These are phyloP conservation scores for Brachypteracias leptosomus DNA, from an alignment of 2,113 vertebrate species.

Conservation along the genomic window DNA sequence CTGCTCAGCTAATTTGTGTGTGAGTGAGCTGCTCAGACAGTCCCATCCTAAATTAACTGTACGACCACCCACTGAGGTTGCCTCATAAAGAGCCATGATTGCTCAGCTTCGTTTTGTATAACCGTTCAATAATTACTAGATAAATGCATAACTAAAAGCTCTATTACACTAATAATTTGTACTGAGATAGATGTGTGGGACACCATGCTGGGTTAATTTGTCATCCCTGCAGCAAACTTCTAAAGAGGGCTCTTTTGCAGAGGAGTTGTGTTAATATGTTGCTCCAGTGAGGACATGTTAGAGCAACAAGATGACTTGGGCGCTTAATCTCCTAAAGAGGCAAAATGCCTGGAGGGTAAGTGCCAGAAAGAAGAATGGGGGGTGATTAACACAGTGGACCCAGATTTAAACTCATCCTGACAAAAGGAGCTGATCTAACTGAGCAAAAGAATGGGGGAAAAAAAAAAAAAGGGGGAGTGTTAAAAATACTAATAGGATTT, in stretches of 20 bases:
- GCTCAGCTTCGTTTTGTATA: constrained; percentile 74
- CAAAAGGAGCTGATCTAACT: constrained; percentile 56
- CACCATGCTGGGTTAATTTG: constrained; percentile 81
- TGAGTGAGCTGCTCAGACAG: constrained; percentile 74
- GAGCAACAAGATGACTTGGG: constrained; percentile 65
- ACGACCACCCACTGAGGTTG: constrained; percentile 78
- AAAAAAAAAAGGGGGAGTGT: background rate
- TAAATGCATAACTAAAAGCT: constrained; percentile 84
- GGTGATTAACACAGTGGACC: constrained; percentile 63
- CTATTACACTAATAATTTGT: constrained; percentile 83
- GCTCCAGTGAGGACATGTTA: constrained; percentile 70
- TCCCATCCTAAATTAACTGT: constrained; percentile 79
- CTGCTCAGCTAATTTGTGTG: constrained; percentile 80
- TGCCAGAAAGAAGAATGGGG: constrained; percentile 60
- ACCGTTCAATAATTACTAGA: constrained; percentile 81
- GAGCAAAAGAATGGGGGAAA: constrained; percentile 41
- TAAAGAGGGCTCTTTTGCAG: constrained; percentile 69
- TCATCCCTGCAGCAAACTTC: constrained; percentile 77
- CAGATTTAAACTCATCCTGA: constrained; percentile 60
- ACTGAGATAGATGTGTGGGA: constrained; percentile 78
- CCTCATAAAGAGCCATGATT: constrained; percentile 75
- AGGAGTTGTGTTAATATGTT: constrained; percentile 65
- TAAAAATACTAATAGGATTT: constrained; percentile 62
- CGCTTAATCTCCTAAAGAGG: constrained; percentile 75
- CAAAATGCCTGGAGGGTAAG: constrained; percentile 62